Percentiles rank a stretch among this genome's conserved stretches.
These are phyloP conservation scores for Macropodus opercularis DNA, from an alignment of 2,797 vertebrate genomes.

Conservation along the genomic window DNA sequence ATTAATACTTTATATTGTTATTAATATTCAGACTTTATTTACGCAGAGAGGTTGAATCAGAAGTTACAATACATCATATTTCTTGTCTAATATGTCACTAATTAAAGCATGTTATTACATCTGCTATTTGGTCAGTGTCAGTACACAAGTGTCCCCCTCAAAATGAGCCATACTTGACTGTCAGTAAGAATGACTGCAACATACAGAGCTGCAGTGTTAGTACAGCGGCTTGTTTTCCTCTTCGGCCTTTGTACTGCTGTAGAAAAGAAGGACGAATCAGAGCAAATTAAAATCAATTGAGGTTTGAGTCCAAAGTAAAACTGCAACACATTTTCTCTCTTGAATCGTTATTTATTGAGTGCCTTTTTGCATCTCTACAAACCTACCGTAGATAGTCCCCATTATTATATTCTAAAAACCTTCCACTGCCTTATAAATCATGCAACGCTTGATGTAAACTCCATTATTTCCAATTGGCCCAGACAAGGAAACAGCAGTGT, in stretches of 20 bases:
- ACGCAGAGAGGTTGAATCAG: constrained; percentile 4
- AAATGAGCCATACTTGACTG: constrained; percentile 3
- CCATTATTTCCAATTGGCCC: constrained; percentile 69
- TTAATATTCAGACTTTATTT: constrained; percentile 12
- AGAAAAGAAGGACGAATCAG: constrained; percentile 21
- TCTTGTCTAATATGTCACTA: too few species aligned
- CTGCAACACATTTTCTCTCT: constrained; percentile 7
- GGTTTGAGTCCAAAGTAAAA: constrained; percentile 19
- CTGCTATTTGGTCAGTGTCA: not conserved
- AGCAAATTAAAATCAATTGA: constrained; percentile 13
- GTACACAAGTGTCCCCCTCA: not conserved
- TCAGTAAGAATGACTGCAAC: not conserved
- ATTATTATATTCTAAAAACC: constrained; percentile 3
- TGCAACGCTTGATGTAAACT: constrained; percentile 56
- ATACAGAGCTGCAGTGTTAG: not conserved
- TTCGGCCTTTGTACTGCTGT: not conserved
- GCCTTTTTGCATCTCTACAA: constrained; percentile 10
- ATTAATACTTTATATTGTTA: too few species aligned
- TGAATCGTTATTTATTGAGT: constrained; percentile 17
- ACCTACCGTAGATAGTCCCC: constrained; percentile 1
- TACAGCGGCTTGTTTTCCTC: constrained; percentile 14
- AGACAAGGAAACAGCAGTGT: constrained; percentile 73
- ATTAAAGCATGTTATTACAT: not conserved
- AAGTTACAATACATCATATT: not conserved
- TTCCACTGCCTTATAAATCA: constrained; percentile 36